Conservation (phyloP, 2,888 invertebrate genomes). For the Steinernema hermaphroditum region DNA sequence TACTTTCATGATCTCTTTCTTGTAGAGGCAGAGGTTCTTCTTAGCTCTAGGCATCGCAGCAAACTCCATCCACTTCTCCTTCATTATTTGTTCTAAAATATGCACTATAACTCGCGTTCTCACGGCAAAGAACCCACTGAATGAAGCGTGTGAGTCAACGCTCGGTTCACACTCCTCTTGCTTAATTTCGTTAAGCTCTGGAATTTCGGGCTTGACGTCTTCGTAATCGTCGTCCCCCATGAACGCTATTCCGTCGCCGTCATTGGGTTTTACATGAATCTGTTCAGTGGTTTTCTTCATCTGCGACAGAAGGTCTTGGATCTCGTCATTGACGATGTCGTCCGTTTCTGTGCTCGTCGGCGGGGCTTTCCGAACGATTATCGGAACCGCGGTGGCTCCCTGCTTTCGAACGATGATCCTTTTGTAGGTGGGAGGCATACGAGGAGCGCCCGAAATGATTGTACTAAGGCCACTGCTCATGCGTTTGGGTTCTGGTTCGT, state of each 20-base stretch:
- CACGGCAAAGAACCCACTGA: background rate
- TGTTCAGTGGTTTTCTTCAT: background rate
- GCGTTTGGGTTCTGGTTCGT: background rate
- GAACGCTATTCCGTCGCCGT: background rate
- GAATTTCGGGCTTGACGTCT: background rate
- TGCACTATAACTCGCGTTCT: background rate
- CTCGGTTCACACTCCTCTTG: background rate
- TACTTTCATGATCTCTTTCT: background rate
- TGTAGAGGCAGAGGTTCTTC: background rate
- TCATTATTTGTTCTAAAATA: background rate
- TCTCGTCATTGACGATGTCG: background rate
- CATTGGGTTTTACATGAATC: background rate
- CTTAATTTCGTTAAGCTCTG: background rate
- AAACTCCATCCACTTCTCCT: slow-evolving; percentile 10
- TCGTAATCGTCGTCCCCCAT: background rate
- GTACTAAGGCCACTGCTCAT: background rate
- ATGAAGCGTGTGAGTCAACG: background rate
- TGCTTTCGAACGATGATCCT: background rate
- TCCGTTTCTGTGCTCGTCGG: background rate
- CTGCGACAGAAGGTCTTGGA: background rate
- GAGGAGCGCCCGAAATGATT: background rate
- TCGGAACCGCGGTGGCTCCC: no score
- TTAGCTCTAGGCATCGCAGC: background rate
- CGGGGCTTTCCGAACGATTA: no score
- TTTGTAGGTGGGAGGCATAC: background rate